Evolutionary conservation across 1,140 invertebrate species (phyloP), one percentile per base, ranked within the genome.

Genomic region (Heliconius melpomene): DNA sequence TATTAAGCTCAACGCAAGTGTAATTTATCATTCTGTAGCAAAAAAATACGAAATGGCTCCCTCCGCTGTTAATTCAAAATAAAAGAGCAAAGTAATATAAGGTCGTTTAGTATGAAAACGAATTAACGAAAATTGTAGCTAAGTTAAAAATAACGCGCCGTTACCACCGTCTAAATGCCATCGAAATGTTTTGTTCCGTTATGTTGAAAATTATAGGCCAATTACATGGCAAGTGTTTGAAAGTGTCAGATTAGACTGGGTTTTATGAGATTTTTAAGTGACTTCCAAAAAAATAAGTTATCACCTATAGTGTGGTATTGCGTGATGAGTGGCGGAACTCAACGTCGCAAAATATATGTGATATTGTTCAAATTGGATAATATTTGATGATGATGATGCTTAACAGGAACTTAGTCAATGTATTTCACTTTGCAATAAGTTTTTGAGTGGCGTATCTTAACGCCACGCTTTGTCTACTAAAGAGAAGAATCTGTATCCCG

Each of bases 101-200:
- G 77, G 77, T 77, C 83, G 78, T 84, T 82, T 82, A 40, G 77
- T 71, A 84, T 82, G 79, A 20, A 84, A 84, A 82, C 76, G 78
- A 78, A 81, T 82, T 79, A 82, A 82, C 76, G 60, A 78, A 75
- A 84, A 82, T 82, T 73, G 83, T 52, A 79, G 83, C 75, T 84
- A 85, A 85, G 83, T 85, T 79, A 83, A 83, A 85, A 85, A 83
- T 85, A 85, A 85, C 81, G 83, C 81, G 83, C 81, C 81, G 77
- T 85, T 85, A 82, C 77, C 66, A 72, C 79, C 79, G 29, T 50
- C 50, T 75, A 66, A 75, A 79, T 70, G 79, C 72, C 77, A 80
- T 78, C 76, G 75, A 78, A 78, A 75, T 78, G 76, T 78, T 72
- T 75, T 81, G 80, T 81, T 81, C 57, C 66, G 75, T 75, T 75